Base-by-base conservation (phyloP, 2,797 vertebrate species). In the Parauchenoglanis punctatus region DNA sequence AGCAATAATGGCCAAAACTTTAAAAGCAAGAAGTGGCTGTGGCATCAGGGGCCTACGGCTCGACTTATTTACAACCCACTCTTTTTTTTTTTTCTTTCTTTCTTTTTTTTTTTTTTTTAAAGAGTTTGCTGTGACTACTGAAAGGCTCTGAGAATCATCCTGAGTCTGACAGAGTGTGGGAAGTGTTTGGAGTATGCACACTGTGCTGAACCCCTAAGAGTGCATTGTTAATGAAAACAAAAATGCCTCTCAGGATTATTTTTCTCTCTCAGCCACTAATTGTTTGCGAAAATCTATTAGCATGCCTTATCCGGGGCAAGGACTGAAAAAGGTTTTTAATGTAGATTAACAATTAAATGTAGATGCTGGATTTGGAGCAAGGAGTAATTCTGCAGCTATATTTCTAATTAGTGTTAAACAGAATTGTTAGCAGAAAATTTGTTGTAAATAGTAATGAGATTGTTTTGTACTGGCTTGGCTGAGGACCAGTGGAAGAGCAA, bases 161-260 rank as follows among this genome's bases (percentile, higher is more conserved):
- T 0, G 49, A n/a, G 31, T 52, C 75, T 52, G 65, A 46, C 35
- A 46, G 10, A 44, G 73, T 84, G 35, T 63, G 56, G 65, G 84
- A 82, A 44, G 59, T 56, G 65, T 81, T 81, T 81, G 52, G 49
- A 54, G 18, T 49, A 28, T 63, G 40, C 73, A 80, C 68, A 70
- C 65, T 46, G 63, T 56, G 23, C 31, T 40, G 8, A 54, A 63
- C 56, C 81, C 31, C 18, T 23, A 28, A 28, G 56, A 63, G 77
- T 11, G 56, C 68, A 58, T 68, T 67, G 87, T 68, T 85, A 85
- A 88, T 86, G 80, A 88, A 83, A 88, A 83, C 80, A 83, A 86
- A 85, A 86, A 46, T 82, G 72, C 87, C 49, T 83, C 72, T 58
- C 31, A 52, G 84, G 13, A 82, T 49, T 67, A 52, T 44, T 85